These are phyloP conservation scores for Coendou prehensilis DNA, from an alignment of 2,797 vertebrate species.

Conservation along the genomic window DNA sequence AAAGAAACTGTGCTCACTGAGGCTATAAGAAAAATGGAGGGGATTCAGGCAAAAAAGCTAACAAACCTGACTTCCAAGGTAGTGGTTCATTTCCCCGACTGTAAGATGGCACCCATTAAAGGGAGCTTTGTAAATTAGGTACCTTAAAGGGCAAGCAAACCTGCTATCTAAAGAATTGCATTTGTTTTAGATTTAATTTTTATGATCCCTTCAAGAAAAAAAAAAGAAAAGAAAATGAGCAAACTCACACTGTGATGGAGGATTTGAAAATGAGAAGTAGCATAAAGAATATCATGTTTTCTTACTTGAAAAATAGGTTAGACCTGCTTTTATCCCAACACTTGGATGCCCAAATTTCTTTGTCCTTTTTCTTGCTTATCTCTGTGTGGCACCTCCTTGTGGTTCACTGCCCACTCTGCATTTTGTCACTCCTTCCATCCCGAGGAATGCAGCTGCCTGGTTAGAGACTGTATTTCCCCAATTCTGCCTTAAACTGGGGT, in stretches of 20 bases:
- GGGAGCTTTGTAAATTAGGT: constrained; percentile 67
- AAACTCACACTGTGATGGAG: not conserved
- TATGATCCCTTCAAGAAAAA: constrained; percentile 73
- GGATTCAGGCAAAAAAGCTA: constrained; percentile 65
- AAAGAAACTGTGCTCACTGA: constrained; percentile 81
- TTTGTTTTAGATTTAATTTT: constrained; percentile 78
- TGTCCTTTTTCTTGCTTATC: not conserved
- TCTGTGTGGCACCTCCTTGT: not conserved
- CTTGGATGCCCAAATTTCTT: not conserved
- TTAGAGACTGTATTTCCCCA: not conserved
- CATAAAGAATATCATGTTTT: not conserved
- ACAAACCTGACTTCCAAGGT: constrained; percentile 63
- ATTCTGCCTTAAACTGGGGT: not conserved
- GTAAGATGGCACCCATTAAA: constrained; percentile 40
- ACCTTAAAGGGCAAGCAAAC: constrained; percentile 68
- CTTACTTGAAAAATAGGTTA: constrained; percentile 39
- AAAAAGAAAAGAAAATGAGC: constrained; percentile 49
- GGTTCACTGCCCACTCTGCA: not conserved
- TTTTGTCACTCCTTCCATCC: not conserved
- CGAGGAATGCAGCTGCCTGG: not conserved
- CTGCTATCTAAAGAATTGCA: constrained; percentile 71
- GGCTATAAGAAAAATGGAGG: constrained; percentile 75
- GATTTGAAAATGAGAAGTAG: constrained; percentile 59
- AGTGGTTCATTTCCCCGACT: constrained; percentile 76
- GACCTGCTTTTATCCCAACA: not conserved